Evolutionary conservation across 2,888 invertebrate genomes (phyloP).

Genomic region (Caenorhabditis macrosperma): DNA sequence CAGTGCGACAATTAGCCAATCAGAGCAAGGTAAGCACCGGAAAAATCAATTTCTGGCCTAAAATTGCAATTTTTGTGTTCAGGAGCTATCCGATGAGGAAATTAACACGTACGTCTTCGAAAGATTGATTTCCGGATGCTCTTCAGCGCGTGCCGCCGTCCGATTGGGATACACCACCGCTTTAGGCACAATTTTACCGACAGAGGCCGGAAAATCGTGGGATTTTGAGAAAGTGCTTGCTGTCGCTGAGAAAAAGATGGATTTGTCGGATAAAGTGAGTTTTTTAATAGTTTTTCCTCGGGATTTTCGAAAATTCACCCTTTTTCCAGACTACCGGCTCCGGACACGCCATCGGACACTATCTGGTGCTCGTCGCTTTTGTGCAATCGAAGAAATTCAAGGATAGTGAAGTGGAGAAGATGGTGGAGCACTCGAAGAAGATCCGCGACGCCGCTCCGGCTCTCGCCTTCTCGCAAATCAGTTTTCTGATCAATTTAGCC

Average conservation of each 20-base stretch:
- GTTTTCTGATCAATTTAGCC: conserved; percentile 50
- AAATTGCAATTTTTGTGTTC: background rate
- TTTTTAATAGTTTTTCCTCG: background rate
- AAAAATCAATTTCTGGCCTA: background rate
- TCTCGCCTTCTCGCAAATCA: conserved; percentile 54
- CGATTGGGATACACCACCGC: conserved; percentile 63
- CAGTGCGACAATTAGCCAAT: conserved; percentile 47
- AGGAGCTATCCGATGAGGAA: conserved; percentile 49
- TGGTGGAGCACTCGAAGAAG: conserved; percentile 57
- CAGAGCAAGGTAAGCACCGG: conserved; percentile 52
- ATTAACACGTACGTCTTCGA: conserved; percentile 61
- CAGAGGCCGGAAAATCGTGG: conserved; percentile 52
- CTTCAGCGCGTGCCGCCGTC: conserved; percentile 66
- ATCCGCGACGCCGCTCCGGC: conserved; percentile 49
- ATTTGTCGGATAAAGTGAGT: conserved; percentile 58
- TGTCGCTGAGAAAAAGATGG: conserved; percentile 65
- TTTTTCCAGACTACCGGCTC: conserved; percentile 53
- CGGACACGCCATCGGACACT: conserved; percentile 64
- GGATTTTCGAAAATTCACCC: background rate
- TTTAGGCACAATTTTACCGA: conserved; percentile 37
- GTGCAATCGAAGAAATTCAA: conserved; percentile 26
- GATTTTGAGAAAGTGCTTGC: conserved; percentile 55
- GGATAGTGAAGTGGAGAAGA: conserved; percentile 31
- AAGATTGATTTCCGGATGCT: conserved; percentile 63
- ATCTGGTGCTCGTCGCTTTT: conserved; percentile 52